These are phyloP conservation scores for Holothuria glaberrima DNA, from an alignment of 35 echinoderm and acorn worm species.

Conservation along the genomic window DNA sequence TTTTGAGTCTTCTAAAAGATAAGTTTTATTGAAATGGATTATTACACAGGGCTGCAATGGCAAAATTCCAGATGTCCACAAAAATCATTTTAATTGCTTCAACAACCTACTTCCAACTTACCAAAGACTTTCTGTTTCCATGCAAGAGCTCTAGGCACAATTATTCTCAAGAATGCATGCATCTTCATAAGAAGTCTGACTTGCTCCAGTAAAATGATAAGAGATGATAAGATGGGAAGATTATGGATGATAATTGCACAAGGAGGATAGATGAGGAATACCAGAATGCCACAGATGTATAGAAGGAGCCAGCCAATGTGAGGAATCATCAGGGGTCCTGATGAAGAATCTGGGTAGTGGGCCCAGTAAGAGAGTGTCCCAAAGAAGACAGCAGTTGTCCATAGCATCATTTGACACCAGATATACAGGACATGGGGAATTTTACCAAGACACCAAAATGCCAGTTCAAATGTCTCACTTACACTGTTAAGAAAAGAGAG, in stretches of 20 bases:
- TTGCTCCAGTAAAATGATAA: constrained; percentile 76
- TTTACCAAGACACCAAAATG: constrained; percentile 83
- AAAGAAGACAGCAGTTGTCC: constrained; percentile 80
- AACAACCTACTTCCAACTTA: not conserved
- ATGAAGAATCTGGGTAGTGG: constrained; percentile 53
- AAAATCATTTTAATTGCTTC: no score
- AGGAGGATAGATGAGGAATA: constrained; percentile 69
- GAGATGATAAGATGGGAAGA: constrained; percentile 77
- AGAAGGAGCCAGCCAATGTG: constrained; percentile 72
- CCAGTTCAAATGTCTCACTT: constrained; percentile 60
- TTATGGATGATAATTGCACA: constrained; percentile 56
- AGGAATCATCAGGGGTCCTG: constrained; percentile 46
- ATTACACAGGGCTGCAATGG: no score
- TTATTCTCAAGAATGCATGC: constrained; percentile 88
- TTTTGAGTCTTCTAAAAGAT: no score
- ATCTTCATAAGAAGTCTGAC: constrained; percentile 89
- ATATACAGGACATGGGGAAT: constrained; percentile 83
- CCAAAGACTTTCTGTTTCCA: constrained; percentile 66
- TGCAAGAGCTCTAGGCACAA: constrained; percentile 71
- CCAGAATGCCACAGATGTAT: constrained; percentile 61
- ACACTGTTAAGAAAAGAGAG: constrained; percentile 59
- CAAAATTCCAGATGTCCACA: no score
- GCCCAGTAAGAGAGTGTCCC: constrained; percentile 83
- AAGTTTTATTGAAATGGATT: no score
- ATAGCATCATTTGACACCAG: constrained; percentile 93